These are phyloP conservation scores for Bugulina stolonifera DNA, from an alignment of 2,888 invertebrate species.

Conservation along the genomic window DNA sequence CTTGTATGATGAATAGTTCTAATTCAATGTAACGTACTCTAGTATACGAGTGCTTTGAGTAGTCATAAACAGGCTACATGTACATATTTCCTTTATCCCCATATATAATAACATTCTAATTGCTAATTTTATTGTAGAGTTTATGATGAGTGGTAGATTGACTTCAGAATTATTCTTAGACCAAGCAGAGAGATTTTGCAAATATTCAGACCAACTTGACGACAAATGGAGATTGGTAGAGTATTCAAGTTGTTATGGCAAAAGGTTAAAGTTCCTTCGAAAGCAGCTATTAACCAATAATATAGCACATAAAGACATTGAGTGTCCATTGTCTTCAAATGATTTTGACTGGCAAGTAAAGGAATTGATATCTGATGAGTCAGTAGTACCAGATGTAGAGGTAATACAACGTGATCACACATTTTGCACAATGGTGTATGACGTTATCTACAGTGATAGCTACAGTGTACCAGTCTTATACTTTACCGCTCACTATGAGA, in stretches of 20 bases:
- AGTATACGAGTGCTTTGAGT: too few species aligned
- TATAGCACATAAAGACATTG: too few species aligned
- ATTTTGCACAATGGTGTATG: slow-evolving; percentile 43
- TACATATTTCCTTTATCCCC: too few species aligned
- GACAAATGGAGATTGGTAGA: background rate
- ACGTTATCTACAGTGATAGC: slow-evolving; percentile 51
- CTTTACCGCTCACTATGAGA: slow-evolving; percentile 44
- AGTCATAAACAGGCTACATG: too few species aligned
- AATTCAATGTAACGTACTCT: too few species aligned
- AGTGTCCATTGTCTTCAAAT: background rate
- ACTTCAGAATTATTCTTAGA: background rate
- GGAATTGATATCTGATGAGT: too few species aligned
- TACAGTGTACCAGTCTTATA: slow-evolving; percentile 53
- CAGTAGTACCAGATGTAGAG: background rate
- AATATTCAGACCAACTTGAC: background rate
- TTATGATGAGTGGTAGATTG: background rate
- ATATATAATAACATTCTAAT: too few species aligned
- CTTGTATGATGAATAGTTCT: too few species aligned
- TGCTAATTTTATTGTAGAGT: too few species aligned
- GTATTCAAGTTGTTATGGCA: background rate
- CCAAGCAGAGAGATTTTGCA: background rate
- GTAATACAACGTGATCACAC: background rate
- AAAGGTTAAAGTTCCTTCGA: background rate
- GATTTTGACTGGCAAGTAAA: too few species aligned
- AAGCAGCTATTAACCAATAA: too few species aligned